Percentiles rank a stretch among this genome's conserved stretches.
These are phyloP conservation scores for Aepyceros melampus DNA, from an alignment of 2,113 vertebrate species.

Conservation along the genomic window DNA sequence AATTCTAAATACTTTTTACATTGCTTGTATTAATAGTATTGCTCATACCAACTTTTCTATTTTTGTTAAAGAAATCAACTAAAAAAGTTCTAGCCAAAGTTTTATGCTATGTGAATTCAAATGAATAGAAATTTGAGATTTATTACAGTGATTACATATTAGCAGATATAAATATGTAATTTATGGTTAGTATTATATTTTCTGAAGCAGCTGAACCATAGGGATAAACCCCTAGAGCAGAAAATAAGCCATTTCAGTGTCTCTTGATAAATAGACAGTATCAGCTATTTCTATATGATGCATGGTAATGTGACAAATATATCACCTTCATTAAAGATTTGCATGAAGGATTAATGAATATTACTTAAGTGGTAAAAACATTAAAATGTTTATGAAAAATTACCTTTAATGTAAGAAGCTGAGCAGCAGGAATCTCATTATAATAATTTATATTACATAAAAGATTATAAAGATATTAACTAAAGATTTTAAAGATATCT, in stretches of 20 bases:
- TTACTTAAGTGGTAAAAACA: constrained; percentile 67
- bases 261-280: constrained; percentile 68
- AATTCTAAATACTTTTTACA: neutral
- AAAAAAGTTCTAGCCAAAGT: neutral
- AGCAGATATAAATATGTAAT: constrained; percentile 68
- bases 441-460: constrained; percentile 54
- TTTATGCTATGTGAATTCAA: neutral
- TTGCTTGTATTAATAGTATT: neutral
- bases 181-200: constrained; percentile 30
- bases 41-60: neutral
- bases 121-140: constrained; percentile 63
- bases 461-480: constrained; percentile 25
- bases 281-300: constrained; percentile 36
- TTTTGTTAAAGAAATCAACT: neutral
- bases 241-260: constrained; percentile 70
- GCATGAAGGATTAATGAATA: constrained; percentile 73
- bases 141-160: constrained; percentile 69
- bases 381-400: constrained; percentile 55
- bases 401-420: neutral
- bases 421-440: constrained; percentile 33
- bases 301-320: constrained; percentile 70
- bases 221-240: constrained; percentile 56
- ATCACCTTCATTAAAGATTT: constrained; percentile 78
- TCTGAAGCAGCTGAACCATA: constrained; percentile 54
- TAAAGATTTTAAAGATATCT: neutral